Evolutionary conservation across 2,888 invertebrate species (phyloP).

Genomic region (Acleris laterana): DNA sequence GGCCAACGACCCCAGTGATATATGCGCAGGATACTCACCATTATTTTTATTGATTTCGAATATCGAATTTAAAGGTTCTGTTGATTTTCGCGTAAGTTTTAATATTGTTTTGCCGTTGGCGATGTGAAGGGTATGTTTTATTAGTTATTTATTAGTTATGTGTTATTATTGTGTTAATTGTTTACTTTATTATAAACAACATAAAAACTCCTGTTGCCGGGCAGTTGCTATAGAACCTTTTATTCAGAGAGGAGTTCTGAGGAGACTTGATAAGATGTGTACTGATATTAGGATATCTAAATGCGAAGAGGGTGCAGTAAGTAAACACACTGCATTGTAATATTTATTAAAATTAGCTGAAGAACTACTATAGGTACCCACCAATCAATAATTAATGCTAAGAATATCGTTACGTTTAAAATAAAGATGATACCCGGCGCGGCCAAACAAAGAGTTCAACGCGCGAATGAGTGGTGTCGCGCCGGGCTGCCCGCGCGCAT

Average conservation of each 20-base stretch:
- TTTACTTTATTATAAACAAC: no score
- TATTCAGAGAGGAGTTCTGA: no score
- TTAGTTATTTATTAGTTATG: no score
- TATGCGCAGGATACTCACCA: slow-evolving; percentile 59
- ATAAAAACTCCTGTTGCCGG: no score
- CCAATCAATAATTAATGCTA: background rate
- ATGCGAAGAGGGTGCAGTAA: no score
- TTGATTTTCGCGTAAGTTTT: slow-evolving; percentile 20
- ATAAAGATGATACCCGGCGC: background rate
- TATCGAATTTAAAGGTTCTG: slow-evolving; percentile 32
- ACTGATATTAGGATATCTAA: no score
- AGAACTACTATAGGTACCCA: no score
- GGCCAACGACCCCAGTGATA: slow-evolving; percentile 70
- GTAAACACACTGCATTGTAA: no score
- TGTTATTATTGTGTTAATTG: no score
- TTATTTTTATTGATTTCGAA: slow-evolving; percentile 39
- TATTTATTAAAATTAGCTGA: no score
- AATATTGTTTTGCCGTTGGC: slow-evolving; percentile 8
- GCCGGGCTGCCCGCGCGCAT: slow-evolving; percentile 16
- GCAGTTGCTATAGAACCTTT: no score
- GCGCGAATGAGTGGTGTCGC: slow-evolving; percentile 50
- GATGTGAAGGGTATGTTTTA: slow-evolving; percentile 21
- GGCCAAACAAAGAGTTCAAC: slow-evolving; percentile 62
- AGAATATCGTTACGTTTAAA: background rate
- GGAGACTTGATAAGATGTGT: no score